Evolutionary conservation across 1,140 invertebrate genomes (phyloP).

Genomic region (Neodiprion fabricii): DNA sequence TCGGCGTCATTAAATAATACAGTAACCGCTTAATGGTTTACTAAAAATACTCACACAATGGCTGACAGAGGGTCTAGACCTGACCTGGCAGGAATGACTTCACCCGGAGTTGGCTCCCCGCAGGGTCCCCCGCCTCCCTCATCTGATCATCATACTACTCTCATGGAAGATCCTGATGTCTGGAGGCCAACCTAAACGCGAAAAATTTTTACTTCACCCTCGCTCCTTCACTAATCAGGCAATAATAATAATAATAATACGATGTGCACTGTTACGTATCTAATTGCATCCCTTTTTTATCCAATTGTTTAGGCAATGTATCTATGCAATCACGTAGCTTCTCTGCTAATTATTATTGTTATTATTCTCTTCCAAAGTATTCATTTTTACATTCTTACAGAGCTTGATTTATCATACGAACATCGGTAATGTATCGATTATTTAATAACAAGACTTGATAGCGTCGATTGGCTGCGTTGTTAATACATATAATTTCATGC

Average conservation of each 20-base stretch:
- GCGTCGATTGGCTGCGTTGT: not conserved
- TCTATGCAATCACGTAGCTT: slow-evolving; percentile 18
- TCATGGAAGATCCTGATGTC: slow-evolving; percentile 88
- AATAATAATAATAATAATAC: slow-evolving; percentile 51
- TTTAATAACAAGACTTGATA: not conserved
- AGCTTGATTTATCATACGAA: not conserved
- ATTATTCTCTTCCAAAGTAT: not conserved
- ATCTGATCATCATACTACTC: slow-evolving; percentile 74
- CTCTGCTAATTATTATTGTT: slow-evolving; percentile 11
- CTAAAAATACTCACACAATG: slow-evolving; percentile 8
- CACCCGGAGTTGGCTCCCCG: slow-evolving; percentile 67
- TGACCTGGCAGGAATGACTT: slow-evolving; percentile 82
- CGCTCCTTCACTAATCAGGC: slow-evolving; percentile 58
- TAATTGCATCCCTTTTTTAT: not conserved
- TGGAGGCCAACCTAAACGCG: slow-evolving; percentile 85
- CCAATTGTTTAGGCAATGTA: slow-evolving; percentile 11
- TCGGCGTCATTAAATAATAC: not conserved
- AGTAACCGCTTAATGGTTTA: not conserved
- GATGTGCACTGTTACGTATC: slow-evolving; percentile 19
- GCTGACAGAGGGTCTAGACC: slow-evolving; percentile 76
- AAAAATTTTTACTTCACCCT: slow-evolving; percentile 58
- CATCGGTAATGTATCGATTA: not conserved
- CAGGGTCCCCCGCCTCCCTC: slow-evolving; percentile 69
- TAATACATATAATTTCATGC: not conserved
- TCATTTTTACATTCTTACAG: not conserved